Percentiles rank a stretch among this genome's conserved stretches.
Evolutionary conservation across 2,113 vertebrate genomes (phyloP).

Genomic region (Psammodynastes pulverulentus): DNA sequence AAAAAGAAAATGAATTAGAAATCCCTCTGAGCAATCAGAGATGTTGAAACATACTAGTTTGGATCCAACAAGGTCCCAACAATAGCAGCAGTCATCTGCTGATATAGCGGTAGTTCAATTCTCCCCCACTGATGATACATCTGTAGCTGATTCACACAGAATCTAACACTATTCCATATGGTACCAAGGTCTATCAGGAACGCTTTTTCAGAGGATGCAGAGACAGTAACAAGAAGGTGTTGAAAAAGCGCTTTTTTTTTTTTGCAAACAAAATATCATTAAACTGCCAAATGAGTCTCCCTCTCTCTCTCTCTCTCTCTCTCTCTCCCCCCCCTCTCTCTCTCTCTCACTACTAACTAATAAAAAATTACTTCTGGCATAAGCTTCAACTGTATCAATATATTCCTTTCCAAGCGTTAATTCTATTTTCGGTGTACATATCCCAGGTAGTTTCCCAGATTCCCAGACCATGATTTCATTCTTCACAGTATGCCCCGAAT

Average conservation of each 20-base stretch:
- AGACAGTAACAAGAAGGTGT: background rate
- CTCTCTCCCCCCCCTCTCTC: too few relatives aligned
- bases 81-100: background rate
- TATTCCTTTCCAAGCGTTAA: background rate
- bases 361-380: background rate
- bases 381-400: background rate
- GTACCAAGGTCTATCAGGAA: background rate
- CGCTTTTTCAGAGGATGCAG: background rate
- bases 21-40: background rate
- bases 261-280: background rate
- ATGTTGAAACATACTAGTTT: background rate
- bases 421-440: too few relatives aligned
- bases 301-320: too few relatives aligned
- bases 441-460: too few relatives aligned
- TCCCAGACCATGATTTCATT: background rate
- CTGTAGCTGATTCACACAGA: background rate
- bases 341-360: background rate
- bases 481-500: conserved; percentile 2
- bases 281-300: background rate
- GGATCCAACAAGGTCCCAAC: background rate
- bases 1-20: background rate
- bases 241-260: background rate
- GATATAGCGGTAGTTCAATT: background rate
- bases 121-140: background rate
- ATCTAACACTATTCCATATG: background rate